phyloP scores from a whole-genome alignment of 2,797 vertebrate species.

The Danio jaintianensis region DNA sequence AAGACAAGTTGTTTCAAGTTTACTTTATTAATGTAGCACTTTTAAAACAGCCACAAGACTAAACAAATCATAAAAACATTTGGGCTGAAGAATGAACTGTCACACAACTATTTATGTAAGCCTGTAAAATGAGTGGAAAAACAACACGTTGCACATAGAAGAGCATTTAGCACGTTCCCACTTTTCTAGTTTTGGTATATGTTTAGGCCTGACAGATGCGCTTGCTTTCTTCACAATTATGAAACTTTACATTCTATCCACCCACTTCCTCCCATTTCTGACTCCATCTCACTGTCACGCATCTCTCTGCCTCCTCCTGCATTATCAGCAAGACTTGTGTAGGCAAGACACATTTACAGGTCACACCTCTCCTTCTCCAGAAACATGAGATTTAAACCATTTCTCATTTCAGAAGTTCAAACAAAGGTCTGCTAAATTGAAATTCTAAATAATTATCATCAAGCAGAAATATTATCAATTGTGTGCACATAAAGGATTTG shows the following conservation, averaged over 20 bases:
- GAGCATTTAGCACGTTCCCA: background rate
- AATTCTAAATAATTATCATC: background rate
- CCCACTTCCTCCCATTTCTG: background rate
- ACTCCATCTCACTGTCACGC: constrained; percentile 42
- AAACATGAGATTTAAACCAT: background rate
- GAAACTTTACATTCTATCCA: background rate
- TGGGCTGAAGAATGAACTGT: background rate
- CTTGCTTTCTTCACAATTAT: background rate
- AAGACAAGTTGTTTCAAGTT: too few species aligned
- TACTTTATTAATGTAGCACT: too few species aligned
- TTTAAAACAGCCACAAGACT: too few species aligned
- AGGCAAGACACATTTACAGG: constrained; percentile 39
- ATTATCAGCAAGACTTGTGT: constrained; percentile 50
- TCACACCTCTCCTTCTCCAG: background rate
- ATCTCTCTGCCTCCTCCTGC: constrained; percentile 4
- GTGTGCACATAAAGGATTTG: background rate
- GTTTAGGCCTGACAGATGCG: background rate
- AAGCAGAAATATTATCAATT: background rate
- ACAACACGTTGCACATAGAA: constrained; percentile 8
- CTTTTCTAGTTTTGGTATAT: background rate
- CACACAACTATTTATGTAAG: background rate
- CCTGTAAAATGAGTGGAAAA: background rate
- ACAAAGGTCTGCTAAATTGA: background rate
- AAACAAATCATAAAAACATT: background rate
- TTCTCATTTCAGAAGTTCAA: constrained; percentile 2